Evolutionary conservation across 2,113 vertebrate genomes (phyloP).

Genomic region (Serinus canaria): DNA sequence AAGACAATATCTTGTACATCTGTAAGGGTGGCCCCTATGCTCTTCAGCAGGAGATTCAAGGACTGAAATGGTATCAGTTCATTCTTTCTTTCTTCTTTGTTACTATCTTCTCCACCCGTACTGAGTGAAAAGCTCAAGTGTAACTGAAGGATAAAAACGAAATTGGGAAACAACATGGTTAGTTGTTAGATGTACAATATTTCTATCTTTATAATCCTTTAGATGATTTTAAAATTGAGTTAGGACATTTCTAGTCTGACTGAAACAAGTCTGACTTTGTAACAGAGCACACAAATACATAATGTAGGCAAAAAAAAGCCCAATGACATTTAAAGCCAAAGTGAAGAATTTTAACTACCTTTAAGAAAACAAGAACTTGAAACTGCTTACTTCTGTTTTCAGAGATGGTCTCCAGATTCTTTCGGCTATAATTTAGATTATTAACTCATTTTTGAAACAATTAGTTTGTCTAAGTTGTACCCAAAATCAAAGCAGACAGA

Average conservation of each 20-base stretch:
- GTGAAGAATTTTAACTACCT: neutral
- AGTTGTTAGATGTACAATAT: neutral
- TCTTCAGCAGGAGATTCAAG: conserved; percentile 90
- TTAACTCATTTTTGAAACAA: neutral
- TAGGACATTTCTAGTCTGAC: neutral
- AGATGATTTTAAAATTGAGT: neutral
- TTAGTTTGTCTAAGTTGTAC: neutral
- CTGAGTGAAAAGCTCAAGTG: conserved; percentile 94
- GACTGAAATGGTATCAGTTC: conserved; percentile 75
- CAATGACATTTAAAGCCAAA: neutral
- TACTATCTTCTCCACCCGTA: conserved; percentile 83
- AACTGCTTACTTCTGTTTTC: neutral
- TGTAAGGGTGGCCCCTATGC: conserved; percentile 92
- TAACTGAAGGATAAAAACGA: conserved; percentile 72
- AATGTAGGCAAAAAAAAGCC: neutral
- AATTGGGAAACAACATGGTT: neutral
- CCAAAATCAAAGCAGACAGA: neutral
- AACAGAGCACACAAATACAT: neutral
- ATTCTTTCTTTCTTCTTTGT: conserved; percentile 77
- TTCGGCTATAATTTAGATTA: neutral
- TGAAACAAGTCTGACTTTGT: neutral
- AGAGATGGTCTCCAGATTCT: neutral
- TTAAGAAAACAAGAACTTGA: neutral
- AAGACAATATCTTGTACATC: conserved; percentile 93
- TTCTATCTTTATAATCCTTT: neutral